phyloP scores from a whole-genome alignment of 2,888 invertebrate genomes.

The Fragum sueziense region DNA sequence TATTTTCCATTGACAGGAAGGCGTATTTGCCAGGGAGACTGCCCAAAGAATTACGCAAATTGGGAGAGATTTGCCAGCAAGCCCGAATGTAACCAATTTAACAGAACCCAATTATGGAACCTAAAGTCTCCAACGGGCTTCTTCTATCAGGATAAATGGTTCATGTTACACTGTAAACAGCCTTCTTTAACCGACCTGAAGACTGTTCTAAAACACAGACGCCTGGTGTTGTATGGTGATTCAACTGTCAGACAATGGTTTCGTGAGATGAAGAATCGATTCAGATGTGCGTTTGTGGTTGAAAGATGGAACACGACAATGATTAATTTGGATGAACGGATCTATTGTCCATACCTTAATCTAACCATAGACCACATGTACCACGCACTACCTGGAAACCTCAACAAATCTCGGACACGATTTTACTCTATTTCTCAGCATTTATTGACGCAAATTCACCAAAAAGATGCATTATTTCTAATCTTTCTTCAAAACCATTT shows the following conservation, averaged over 20 bases:
- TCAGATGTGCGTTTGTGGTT: neutral
- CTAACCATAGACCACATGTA: neutral
- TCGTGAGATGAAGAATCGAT: neutral
- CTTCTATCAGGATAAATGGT: neutral
- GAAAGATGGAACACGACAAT: neutral
- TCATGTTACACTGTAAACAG: neutral
- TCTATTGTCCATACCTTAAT: neutral
- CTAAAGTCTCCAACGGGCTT: neutral
- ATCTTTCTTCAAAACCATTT: neutral
- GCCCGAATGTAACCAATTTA: neutral
- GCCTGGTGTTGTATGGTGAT: conserved; percentile 7
- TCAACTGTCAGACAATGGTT: conserved; percentile 16
- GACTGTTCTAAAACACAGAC: neutral
- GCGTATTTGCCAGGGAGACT: neutral
- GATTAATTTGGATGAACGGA: neutral
- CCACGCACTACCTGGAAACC: neutral
- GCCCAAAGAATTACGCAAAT: neutral
- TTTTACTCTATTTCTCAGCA: neutral
- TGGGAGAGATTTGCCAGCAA: no score
- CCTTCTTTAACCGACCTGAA: neutral
- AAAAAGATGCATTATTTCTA: neutral
- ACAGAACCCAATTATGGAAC: neutral
- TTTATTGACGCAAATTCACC: neutral
- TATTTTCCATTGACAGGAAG: neutral
- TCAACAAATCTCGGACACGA: neutral